phyloP scores from a whole-genome alignment of 1,140 invertebrate genomes.

The Phortica variegata region DNA sequence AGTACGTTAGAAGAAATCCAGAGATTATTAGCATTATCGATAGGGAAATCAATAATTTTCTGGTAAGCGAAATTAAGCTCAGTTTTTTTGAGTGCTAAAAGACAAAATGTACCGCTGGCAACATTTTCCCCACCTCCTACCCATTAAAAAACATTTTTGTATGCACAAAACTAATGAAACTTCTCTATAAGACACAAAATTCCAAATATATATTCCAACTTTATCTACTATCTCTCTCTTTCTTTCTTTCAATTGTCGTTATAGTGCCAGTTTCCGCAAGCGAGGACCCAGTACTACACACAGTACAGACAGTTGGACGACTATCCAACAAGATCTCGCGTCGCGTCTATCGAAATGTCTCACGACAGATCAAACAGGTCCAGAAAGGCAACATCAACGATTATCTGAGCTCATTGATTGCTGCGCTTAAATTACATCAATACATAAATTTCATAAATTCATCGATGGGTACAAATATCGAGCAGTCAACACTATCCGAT shows the following conservation, averaged over 20 bases:
- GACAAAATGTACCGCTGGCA: too few species aligned
- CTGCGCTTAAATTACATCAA: slow-evolving; percentile 64
- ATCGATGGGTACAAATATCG: slow-evolving; percentile 53
- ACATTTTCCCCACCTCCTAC: not conserved
- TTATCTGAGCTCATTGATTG: slow-evolving; percentile 64
- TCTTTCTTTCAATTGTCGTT: slow-evolving; percentile 21
- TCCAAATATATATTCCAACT: not conserved
- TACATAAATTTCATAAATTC: slow-evolving; percentile 60
- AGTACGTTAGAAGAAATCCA: slow-evolving; percentile 54
- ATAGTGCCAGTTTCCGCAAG: slow-evolving; percentile 62
- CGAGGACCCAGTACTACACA: slow-evolving; percentile 68
- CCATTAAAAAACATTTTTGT: slow-evolving; percentile 2
- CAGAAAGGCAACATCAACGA: slow-evolving; percentile 63
- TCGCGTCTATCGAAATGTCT: slow-evolving; percentile 66
- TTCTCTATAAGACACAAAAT: not conserved
- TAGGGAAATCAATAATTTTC: slow-evolving; percentile 55
- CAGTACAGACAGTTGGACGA: slow-evolving; percentile 69
- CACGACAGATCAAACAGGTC: slow-evolving; percentile 62
- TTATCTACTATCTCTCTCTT: not conserved
- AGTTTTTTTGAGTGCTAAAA: too few species aligned
- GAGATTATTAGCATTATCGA: slow-evolving; percentile 50
- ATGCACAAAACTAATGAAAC: not conserved
- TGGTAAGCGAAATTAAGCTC: slow-evolving; percentile 36
- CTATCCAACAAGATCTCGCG: slow-evolving; percentile 70
- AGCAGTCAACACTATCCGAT: slow-evolving; percentile 42